phyloP scores from a whole-genome alignment of 2,888 invertebrate species.

The Protonemura montana region DNA sequence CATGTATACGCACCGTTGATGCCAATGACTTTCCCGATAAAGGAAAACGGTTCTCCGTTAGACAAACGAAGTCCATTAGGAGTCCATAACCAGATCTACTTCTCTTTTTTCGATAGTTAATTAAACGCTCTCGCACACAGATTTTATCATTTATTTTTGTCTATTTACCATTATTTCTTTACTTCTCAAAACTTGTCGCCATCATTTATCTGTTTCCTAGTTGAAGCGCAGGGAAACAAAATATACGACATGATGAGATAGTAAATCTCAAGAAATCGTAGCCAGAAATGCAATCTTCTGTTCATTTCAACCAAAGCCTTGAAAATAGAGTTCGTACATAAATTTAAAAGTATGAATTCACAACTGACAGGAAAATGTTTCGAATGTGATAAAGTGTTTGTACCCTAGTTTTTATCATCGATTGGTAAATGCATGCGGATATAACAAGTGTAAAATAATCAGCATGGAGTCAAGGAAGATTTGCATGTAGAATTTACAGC shows the following conservation, averaged over 20 bases:
- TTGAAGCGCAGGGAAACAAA: not conserved
- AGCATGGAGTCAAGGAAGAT: too few species aligned
- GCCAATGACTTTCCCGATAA: not conserved
- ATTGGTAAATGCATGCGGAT: not conserved
- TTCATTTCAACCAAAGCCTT: not conserved
- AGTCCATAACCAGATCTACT: not conserved
- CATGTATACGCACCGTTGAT: not conserved
- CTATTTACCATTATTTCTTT: not conserved
- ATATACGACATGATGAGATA: not conserved
- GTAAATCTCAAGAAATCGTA: not conserved
- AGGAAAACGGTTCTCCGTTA: not conserved
- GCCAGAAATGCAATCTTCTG: not conserved
- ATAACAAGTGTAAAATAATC: not conserved
- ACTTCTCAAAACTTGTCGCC: not conserved
- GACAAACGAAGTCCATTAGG: not conserved
- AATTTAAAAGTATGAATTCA: not conserved
- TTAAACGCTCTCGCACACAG: not conserved
- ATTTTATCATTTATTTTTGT: not conserved
- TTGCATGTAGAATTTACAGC: too few species aligned
- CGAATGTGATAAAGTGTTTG: not conserved
- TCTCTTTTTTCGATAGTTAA: not conserved
- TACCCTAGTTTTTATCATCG: not conserved
- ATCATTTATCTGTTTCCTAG: not conserved
- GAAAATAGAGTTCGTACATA: not conserved
- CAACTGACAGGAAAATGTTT: not conserved